Percentiles rank a stretch among this genome's conserved stretches.
Conservation (phyloP, 2,797 vertebrate species). For the Bovichtus variegatus region DNA sequence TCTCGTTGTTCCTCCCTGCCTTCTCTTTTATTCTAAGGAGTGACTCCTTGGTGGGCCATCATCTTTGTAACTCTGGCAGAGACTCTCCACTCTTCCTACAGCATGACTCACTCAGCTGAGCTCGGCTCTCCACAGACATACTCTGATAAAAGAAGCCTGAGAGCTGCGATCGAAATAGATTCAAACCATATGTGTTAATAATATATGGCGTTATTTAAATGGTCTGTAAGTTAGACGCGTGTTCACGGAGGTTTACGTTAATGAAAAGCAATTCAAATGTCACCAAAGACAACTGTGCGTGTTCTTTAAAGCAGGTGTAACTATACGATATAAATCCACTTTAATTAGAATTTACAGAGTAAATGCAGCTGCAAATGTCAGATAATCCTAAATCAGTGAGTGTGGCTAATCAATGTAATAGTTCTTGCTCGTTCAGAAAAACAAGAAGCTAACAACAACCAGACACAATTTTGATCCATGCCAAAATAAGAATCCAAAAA, state of each 20-base stretch:
- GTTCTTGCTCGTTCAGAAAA: conserved; percentile 6
- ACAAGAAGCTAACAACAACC: background rate
- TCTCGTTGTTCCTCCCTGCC: conserved; percentile 20
- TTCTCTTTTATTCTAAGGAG: conserved; percentile 43
- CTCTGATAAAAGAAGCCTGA: conserved; percentile 30
- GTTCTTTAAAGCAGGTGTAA: background rate
- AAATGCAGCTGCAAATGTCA: background rate
- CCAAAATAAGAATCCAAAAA: conserved; percentile 3
- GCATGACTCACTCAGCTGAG: conserved; percentile 74
- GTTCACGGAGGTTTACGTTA: background rate
- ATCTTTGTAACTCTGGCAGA: conserved; percentile 61
- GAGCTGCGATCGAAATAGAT: conserved; percentile 41
- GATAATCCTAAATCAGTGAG: background rate
- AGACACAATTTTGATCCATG: background rate
- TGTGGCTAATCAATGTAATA: background rate
- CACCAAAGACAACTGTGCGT: background rate
- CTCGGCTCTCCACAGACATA: conserved; percentile 50
- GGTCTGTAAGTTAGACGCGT: background rate
- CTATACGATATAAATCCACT: background rate
- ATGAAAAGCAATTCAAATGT: background rate
- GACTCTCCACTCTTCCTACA: conserved; percentile 57
- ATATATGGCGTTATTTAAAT: background rate
- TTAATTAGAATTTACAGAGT: background rate
- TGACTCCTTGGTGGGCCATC: conserved; percentile 69
- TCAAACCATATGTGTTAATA: background rate